Evolutionary conservation across 2,113 vertebrate species (phyloP), one percentile per base, ranked within the genome.

Genomic region (Planiliza haematocheilus): DNA sequence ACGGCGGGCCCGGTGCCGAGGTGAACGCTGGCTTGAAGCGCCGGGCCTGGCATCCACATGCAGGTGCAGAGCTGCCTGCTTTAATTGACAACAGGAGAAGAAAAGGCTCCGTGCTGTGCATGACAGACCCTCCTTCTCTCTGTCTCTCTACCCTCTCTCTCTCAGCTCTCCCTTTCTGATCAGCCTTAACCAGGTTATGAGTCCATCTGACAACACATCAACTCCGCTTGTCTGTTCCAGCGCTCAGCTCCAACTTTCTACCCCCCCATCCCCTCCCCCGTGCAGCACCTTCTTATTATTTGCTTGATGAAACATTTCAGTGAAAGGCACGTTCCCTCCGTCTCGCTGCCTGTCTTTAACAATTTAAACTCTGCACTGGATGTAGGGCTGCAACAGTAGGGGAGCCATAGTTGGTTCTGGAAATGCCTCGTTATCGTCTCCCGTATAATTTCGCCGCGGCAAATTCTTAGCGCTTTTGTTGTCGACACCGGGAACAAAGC

Each of bases 31-130:
- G 83, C 78, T 79, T 42, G 69, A 58, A 69, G 76, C 64, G n/a
- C 39, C 64, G 12, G 24, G 77, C 39, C 77, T 89, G 83, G 79
- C 81, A 86, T 83, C 79, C 81, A 30, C 77, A 81, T 76, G 83
- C 89, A 93, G 88, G 86, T 86, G 82, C 87, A 85, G 81, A 41
- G 78, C 71, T 45, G 79, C 70, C 69, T 61, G 65, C 80, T 83
- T 83, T 91, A 90, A 91, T 90, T 91, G 87, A 90, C 85, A 86
- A 82, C 67, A 79, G 73, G 63, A 87, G 71, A 83, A 85, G 78
- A 87, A 87, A 81, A 67, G 68, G 36, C 64, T 83, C 38, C 38
- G 61, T 81, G 84, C 82, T 66, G 75, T 67, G 79, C 79, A 83
- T 81, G 76, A 82, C 69, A 85, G 60, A 74, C 65, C 51, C 34